Percentiles rank a stretch among this genome's conserved stretches.
These are phyloP conservation scores for Grantiella picta DNA, from an alignment of 2,113 vertebrate species.

Conservation along the genomic window DNA sequence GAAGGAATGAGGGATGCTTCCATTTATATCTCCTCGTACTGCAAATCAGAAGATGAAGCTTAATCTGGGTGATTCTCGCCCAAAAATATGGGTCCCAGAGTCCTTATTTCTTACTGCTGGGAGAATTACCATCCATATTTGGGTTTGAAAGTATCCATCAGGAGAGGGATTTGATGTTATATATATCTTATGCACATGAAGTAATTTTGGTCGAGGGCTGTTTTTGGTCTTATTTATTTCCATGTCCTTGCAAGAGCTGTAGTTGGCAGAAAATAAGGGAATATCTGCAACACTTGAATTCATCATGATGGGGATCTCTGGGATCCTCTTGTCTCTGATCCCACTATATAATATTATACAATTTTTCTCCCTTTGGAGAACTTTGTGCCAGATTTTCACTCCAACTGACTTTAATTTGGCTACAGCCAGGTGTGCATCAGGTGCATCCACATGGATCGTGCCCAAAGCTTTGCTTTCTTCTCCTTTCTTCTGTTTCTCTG, in stretches of 20 bases:
- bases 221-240: neutral
- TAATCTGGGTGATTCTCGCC: neutral
- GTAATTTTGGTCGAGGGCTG: neutral
- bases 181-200: neutral
- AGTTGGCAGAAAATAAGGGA: neutral
- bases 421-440: neutral
- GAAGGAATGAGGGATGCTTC: constrained; percentile 24
- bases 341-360: neutral
- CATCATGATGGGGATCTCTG: fast-evolving
- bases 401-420: neutral
- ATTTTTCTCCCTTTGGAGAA: neutral
- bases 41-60: constrained; percentile 2
- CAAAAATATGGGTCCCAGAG: neutral
- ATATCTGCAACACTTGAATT: neutral
- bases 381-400: neutral
- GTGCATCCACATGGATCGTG: neutral
- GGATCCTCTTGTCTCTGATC: neutral
- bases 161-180: neutral
- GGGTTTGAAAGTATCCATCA: neutral
- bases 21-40: neutral
- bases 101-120: neutral
- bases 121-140: neutral
- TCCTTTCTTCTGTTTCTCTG: neutral
- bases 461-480: neutral
- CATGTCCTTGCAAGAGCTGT: neutral